Percentiles rank a stretch among this genome's conserved stretches.
Evolutionary conservation across 2,888 invertebrate genomes (phyloP).

Genomic region (Drosophila melanosoma): DNA sequence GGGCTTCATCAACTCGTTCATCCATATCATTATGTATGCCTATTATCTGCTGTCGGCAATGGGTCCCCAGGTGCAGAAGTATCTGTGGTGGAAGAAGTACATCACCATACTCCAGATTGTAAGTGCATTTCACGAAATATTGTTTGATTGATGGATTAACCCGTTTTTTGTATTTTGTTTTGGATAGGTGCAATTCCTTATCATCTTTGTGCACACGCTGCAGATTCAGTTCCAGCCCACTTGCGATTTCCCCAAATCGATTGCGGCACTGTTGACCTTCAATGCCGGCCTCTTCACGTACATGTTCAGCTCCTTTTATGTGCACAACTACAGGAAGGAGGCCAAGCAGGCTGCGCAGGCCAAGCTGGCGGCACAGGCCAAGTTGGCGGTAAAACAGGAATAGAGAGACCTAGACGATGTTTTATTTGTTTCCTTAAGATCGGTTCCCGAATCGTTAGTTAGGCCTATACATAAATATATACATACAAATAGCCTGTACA

Average conservation of each 20-base stretch:
- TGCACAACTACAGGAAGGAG: slow-evolving; percentile 87
- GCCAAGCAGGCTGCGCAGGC: slow-evolving; percentile 69
- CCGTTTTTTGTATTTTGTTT: slow-evolving; percentile 27
- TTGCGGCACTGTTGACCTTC: slow-evolving; percentile 88
- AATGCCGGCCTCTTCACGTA: slow-evolving; percentile 91
- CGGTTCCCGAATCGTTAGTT: slow-evolving; percentile 49
- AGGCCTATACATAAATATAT: slow-evolving; percentile 23
- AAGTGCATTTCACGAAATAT: slow-evolving; percentile 71
- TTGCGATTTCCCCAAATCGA: slow-evolving; percentile 90
- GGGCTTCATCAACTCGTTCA: slow-evolving; percentile 94
- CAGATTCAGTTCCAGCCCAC: slow-evolving; percentile 88
- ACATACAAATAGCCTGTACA: slow-evolving; percentile 25
- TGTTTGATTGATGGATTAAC: not conserved
- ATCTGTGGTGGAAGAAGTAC: slow-evolving; percentile 97
- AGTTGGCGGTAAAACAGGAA: slow-evolving; percentile 73
- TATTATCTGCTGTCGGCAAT: slow-evolving; percentile 95
- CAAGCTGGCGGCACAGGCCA: slow-evolving; percentile 60
- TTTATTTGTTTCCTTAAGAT: slow-evolving; percentile 44
- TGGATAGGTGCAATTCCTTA: slow-evolving; percentile 90
- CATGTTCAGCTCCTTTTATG: slow-evolving; percentile 92
- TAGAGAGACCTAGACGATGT: slow-evolving; percentile 53
- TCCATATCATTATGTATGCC: slow-evolving; percentile 96
- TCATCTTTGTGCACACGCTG: slow-evolving; percentile 90
- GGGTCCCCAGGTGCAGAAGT: slow-evolving; percentile 94
- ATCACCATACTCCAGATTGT: slow-evolving; percentile 95